Base-by-base conservation (phyloP, 2,797 vertebrate species). In the Periophthalmus magnuspinnatus region DNA sequence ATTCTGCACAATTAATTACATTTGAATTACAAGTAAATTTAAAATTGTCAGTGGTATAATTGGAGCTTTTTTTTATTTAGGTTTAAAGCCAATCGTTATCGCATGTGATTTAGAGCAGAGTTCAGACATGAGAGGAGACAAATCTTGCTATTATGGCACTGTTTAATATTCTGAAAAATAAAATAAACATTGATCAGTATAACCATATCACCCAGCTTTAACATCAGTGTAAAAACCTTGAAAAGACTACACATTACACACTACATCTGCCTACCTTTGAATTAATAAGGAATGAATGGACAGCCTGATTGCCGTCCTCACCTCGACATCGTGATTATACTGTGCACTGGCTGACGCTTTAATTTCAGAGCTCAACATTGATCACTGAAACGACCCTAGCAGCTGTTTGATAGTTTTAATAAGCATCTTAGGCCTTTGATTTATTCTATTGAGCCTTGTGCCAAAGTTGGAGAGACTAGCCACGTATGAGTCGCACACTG, bases 361-460 rank as follows among this genome's bases (percentile, higher is more conserved):
- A 21, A 33, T 65, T 54, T 73, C 36, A 60, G 34, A 36, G 1
- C 16, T 61, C 52, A 58, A 22, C 56, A 70, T 59, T 0, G 11
- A 63, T 65, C 54, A 33, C 60, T 36, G 50, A 55, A 48, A 76
- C 55, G 50, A 57, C 61, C 61, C 58, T 13, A 47, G 19, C 67
- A 10, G 38, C 19, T 69, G 48, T 71, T 71, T 66, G 55, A 52
- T 47, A 32, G 8, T 61, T 71, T 65, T 17, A 63, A 59, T 75
- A 34, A 57, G 32, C 3, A 52, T 21, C 28, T 24, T 57, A 22
- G 70, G 19, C 65, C 50, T 64, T 68, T 1, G 1, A 66, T 68
- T 32, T 17, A 55, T 32, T 71, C 55, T 59, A 72, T 75, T 66
- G 33, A 60, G 24, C 24, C 69, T 56, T 70, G 36, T 59, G 56